Percentiles rank a stretch among this genome's conserved stretches.
Conservation (phyloP, 1,140 invertebrate genomes). For the Yoshiicerus persimilis region DNA sequence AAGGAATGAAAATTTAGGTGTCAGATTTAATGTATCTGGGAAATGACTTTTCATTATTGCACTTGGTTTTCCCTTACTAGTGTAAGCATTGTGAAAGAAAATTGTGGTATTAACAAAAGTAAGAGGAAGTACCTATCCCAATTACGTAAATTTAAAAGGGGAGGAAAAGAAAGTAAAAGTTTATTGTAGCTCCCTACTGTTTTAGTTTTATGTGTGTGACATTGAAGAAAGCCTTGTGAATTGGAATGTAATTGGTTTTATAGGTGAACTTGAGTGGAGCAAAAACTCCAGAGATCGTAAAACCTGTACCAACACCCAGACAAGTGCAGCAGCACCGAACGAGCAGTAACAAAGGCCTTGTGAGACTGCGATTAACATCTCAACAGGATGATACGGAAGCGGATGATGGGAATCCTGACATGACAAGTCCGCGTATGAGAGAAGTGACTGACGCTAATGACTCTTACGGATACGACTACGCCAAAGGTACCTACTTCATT, state of each 20-base stretch:
- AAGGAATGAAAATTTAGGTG: too few species aligned
- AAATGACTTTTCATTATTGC: too few species aligned
- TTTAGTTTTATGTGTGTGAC: neutral
- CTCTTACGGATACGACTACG: constrained; percentile 45
- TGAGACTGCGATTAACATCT: constrained; percentile 59
- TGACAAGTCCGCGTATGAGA: constrained; percentile 50
- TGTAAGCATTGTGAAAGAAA: too few species aligned
- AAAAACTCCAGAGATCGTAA: constrained; percentile 50
- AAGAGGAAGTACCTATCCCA: too few species aligned
- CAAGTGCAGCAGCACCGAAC: constrained; percentile 18
- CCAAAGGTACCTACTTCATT: constrained; percentile 36
- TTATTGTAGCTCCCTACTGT: neutral
- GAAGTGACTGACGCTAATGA: constrained; percentile 51
- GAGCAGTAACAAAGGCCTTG: constrained; percentile 18
- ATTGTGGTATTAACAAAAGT: too few species aligned
- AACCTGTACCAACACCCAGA: neutral
- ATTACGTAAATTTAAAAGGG: neutral
- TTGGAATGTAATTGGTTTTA: neutral
- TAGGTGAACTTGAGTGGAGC: constrained; percentile 55
- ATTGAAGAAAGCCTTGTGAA: neutral
- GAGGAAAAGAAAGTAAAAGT: neutral
- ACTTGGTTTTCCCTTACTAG: too few species aligned
- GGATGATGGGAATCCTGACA: constrained; percentile 48
- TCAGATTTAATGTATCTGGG: too few species aligned
- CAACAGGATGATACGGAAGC: constrained; percentile 56